Evolutionary conservation across 2,888 invertebrate species (phyloP), one percentile per base, ranked within the genome.

Genomic region (Tipula lateralis): DNA sequence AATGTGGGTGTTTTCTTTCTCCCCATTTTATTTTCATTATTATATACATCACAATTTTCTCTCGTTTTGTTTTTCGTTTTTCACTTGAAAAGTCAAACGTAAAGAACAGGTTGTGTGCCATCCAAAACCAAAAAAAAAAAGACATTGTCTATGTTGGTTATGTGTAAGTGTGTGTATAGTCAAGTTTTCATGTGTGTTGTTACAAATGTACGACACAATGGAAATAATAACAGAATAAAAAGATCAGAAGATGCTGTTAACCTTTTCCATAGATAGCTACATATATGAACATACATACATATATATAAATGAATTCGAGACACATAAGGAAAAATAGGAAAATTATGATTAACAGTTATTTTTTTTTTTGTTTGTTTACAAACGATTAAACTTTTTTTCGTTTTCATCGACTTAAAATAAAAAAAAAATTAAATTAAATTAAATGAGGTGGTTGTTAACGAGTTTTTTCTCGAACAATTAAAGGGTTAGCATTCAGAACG

Each of bases 171-270:
- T 13, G 39, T 39, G 9, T 19, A 66, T 12, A 66, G 66, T 66
- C 66, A 66, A 66, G 66, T 66, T n/a, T n/a, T n/a, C n/a, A 24
- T 66, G 24, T 66, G 66, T 66, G 19, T 66, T 66, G 19, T 7
- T 66, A 66, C 66, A 66, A 66, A 66, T 66, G 66, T 66, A 66
- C 9, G 66, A 66, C 66, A 66, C 66, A 66, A 66, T 66, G 66
- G 13, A 24, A 19, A 66, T 66, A 66, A 66, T 24, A 66, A 24
- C 66, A 24, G 66, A 66, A 66, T 19, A 9, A 9, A 66, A 66
- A 66, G 66, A 66, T 66, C 66, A 66, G 66, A 66, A 24, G 66
- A 66, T 66, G 66, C 66, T 66, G 66, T 66, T 66, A 66, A 66
- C 66, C 66, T 66, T 66, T 66, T 24, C 1, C 2, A 44, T 16